Base-by-base conservation (phyloP, 2,113 vertebrate genomes). In the Andinoacara biseriatus region DNA sequence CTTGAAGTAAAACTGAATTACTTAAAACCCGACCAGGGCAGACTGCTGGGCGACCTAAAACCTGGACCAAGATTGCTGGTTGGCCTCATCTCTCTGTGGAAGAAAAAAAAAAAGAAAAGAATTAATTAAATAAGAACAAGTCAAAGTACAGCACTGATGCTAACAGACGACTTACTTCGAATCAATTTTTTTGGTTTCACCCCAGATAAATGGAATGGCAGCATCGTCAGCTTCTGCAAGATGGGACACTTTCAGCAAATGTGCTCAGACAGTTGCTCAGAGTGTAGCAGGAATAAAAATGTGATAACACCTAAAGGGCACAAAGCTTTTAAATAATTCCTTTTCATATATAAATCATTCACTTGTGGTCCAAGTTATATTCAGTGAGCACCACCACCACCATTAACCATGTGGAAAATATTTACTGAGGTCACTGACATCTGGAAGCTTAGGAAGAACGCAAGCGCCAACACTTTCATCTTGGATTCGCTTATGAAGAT, bases 141-240 rank as follows among this genome's bases (percentile, higher is more conserved):
- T 29, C 2, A 5, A 63, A 26, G 22, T 9, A 14, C 3, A 46
- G 5, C 61, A 56, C 61, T 6, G 4, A 49, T 35, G n/a, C 2
- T 4, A 83, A 52, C 3, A 31, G 18, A 14, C 0, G 29, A 76
- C 83, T 88, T 79, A 92, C 91, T 10, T 29, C 5, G 10, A 9
- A 31, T 10, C 52, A 5, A 43, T 2, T 1, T 1, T 1, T 0
- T 58, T 86, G 4, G 33, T 88, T 13, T 33, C 13, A 0, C 94
- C 93, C 92, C 92, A 95, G 40, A 94, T 85, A 78, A 95, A 95
- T 0, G 88, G 83, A 43, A 13, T 1, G 4, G 85, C 89, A 14
- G 0, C 0, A 10, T 92, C 67, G 22, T 93, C 92, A 0, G 26
- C 63, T 54, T 95, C 95, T 95, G 91, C 52, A 93, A 79, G 24